Evolutionary conservation across 2,113 vertebrate species (phyloP).

Genomic region (Genyomyrus donnyi): DNA sequence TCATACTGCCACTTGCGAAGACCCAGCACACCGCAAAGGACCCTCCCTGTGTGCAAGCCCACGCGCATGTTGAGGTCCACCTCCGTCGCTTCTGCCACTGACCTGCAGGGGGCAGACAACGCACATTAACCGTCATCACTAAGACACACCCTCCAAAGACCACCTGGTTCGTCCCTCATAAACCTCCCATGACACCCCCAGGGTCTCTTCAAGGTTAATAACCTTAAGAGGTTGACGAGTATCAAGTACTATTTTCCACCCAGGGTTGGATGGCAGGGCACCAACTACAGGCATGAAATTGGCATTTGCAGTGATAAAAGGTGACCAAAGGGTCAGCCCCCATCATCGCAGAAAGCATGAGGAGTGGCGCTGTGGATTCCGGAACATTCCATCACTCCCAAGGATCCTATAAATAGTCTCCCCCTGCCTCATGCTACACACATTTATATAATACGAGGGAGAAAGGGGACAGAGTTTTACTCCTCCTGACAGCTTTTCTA

Average conservation of each 20-base stretch:
- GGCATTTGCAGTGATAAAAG: background rate
- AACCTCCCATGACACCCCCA: background rate
- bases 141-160: background rate
- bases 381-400: background rate
- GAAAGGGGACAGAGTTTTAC: background rate
- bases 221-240: background rate
- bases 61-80: slow-evolving; percentile 98
- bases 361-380: background rate
- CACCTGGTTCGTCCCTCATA: background rate
- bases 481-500: background rate
- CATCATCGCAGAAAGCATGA: background rate
- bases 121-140: background rate
- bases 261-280: background rate
- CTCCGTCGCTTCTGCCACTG: slow-evolving; percentile 94
- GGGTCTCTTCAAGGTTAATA: background rate
- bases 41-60: slow-evolving; percentile 88
- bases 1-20: slow-evolving; percentile 98
- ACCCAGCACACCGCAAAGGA: slow-evolving; percentile 92
- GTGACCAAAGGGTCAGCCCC: background rate
- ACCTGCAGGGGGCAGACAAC: slow-evolving; percentile 54
- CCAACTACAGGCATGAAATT: background rate
- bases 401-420: background rate
- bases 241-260: background rate
- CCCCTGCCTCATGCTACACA: background rate
- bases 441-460: slow-evolving; percentile 5